Evolutionary conservation across 2,797 vertebrate genomes (phyloP).

Genomic region (Enteromius paludinosus): DNA sequence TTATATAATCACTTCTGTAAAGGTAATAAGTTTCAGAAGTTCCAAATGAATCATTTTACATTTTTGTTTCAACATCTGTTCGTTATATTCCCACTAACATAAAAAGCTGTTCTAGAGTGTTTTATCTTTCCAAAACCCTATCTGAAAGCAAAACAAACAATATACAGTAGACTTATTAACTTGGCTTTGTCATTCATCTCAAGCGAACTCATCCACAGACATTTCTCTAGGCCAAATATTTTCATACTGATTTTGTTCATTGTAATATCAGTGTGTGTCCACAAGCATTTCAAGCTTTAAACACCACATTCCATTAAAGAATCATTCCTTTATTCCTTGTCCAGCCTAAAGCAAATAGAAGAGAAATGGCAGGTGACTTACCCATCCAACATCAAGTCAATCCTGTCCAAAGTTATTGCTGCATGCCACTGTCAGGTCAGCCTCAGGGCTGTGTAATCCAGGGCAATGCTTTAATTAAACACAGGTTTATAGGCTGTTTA

Average conservation of each 20-base stretch:
- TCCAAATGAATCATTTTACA: background rate
- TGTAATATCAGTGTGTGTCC: background rate
- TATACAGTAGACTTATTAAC: background rate
- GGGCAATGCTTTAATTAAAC: constrained; percentile 43
- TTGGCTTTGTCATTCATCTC: background rate
- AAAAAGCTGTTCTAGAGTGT: background rate
- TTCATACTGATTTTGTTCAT: background rate
- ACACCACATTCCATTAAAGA: background rate
- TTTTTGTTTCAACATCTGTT: background rate
- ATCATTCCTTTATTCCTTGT: background rate
- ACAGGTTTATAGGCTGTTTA: constrained; percentile 52
- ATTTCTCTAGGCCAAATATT: background rate
- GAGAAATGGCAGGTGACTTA: constrained; percentile 12
- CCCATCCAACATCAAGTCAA: constrained; percentile 7
- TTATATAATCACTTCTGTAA: background rate
- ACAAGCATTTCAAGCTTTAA: background rate
- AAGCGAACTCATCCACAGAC: background rate
- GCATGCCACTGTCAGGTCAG: constrained; percentile 22
- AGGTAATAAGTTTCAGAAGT: background rate
- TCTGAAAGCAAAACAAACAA: background rate
- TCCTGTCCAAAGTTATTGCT: constrained; percentile 32
- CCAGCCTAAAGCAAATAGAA: background rate
- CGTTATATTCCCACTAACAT: too few species aligned
- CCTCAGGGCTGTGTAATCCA: constrained; percentile 43
- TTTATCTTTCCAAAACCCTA: background rate